These are phyloP conservation scores for Mythimna lalbum DNA, from an alignment of 2,888 invertebrate genomes.

Conservation along the genomic window DNA sequence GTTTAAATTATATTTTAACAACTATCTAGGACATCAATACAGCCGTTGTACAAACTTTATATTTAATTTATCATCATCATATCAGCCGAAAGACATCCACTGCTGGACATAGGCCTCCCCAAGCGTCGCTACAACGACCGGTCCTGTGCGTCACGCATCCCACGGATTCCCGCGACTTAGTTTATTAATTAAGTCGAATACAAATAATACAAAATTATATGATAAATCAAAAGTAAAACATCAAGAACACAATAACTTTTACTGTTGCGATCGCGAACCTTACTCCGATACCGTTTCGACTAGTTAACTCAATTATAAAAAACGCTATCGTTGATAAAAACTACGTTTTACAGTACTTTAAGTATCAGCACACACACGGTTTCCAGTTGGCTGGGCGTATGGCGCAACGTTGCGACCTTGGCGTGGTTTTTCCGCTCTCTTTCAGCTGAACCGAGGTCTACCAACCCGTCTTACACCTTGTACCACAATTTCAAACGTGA, in stretches of 20 bases:
- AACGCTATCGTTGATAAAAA: slow-evolving; percentile 58
- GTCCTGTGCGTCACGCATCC: too few species aligned
- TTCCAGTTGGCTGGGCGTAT: slow-evolving; percentile 84
- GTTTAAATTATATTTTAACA: neutral
- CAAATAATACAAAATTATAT: neutral
- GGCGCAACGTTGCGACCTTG: slow-evolving; percentile 87
- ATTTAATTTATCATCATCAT: too few species aligned
- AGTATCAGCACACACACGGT: slow-evolving; percentile 72
- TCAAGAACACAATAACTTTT: slow-evolving; percentile 43
- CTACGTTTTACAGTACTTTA: slow-evolving; percentile 61
- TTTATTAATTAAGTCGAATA: too few species aligned
- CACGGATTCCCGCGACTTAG: too few species aligned
- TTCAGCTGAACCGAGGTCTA: slow-evolving; percentile 85
- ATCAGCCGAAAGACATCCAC: too few species aligned
- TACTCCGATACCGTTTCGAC: slow-evolving; percentile 51
- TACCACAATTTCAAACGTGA: slow-evolving; percentile 68
- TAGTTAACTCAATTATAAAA: slow-evolving; percentile 52
- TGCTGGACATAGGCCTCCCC: too few species aligned
- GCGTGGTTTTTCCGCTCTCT: slow-evolving; percentile 90
- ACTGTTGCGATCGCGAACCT: slow-evolving; percentile 58
- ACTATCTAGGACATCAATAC: neutral
- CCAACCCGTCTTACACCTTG: slow-evolving; percentile 71
- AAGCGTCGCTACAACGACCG: too few species aligned
- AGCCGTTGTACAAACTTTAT: neutral
- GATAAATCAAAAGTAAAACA: neutral